phyloP scores from a whole-genome alignment of 2,113 vertebrate species.

The Toxostoma redivivum region DNA sequence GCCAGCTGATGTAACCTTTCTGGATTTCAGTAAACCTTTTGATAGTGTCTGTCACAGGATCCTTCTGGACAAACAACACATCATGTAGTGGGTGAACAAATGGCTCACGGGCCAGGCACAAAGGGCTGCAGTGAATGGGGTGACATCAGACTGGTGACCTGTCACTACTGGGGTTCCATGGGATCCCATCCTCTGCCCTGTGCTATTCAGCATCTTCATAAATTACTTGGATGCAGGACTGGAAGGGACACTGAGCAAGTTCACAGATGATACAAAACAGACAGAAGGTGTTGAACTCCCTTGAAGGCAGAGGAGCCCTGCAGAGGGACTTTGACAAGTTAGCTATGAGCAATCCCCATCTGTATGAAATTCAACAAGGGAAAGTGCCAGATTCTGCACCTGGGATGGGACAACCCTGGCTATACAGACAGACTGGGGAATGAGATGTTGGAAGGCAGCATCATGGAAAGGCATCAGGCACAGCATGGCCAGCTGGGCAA shows the following conservation, averaged over 20 bases:
- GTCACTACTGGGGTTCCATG: background rate
- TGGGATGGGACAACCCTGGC: fast-evolving
- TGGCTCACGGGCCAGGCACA: fast-evolving
- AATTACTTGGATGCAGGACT: background rate
- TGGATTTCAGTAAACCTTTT: background rate
- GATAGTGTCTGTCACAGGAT: background rate
- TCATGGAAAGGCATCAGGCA: background rate
- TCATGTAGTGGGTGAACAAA: background rate
- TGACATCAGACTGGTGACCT: background rate
- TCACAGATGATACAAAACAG: background rate
- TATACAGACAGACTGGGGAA: fast-evolving
- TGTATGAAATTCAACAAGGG: background rate
- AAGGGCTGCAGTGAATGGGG: background rate
- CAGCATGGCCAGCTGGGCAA: fast-evolving
- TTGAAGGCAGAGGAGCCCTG: background rate
- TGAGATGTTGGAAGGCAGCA: background rate
- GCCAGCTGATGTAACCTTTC: background rate
- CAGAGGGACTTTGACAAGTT: background rate
- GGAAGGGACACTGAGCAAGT: background rate
- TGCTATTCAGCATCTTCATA: background rate
- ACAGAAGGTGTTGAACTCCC: background rate
- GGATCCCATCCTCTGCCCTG: fast-evolving
- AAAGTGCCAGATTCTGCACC: background rate
- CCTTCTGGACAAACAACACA: background rate
- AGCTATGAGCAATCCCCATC: background rate